A percentile compares a stretch with the other conserved stretches of the same genome.
These are phyloP conservation scores for Gadus chalcogrammus DNA, from an alignment of 2,113 vertebrate genomes.

Conservation along the genomic window DNA sequence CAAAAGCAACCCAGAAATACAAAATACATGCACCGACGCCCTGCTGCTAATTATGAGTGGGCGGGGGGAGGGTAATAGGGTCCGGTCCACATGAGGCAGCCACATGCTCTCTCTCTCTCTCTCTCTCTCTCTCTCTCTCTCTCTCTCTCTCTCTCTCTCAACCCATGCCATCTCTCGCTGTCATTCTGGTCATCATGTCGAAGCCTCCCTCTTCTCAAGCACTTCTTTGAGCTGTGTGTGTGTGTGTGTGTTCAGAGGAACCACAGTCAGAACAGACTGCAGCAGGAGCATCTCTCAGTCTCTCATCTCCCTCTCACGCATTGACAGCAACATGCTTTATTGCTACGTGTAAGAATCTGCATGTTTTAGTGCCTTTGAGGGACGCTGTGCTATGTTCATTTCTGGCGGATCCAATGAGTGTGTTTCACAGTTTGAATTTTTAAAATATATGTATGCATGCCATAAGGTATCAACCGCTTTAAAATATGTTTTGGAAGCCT, in stretches of 20 bases:
- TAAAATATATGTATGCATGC: too few species aligned
- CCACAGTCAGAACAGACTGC: background rate
- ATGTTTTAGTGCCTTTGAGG: slow-evolving; percentile 7
- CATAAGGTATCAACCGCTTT: too few species aligned
- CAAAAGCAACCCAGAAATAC: slow-evolving; percentile 64
- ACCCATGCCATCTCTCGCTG: slow-evolving; percentile 14
- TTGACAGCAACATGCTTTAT: slow-evolving; percentile 23
- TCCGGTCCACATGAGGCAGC: slow-evolving; percentile 26
- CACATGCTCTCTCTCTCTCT: slow-evolving; percentile 33
- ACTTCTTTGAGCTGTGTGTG: background rate
- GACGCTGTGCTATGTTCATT: slow-evolving; percentile 14
- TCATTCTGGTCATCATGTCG: slow-evolving; percentile 30
- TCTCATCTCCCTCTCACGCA: background rate
- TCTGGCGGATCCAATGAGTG: slow-evolving; percentile 13
- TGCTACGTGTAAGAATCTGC: slow-evolving; percentile 7
- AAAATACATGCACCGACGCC: slow-evolving; percentile 45
- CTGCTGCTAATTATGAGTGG: slow-evolving; percentile 60
- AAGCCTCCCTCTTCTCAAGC: background rate
- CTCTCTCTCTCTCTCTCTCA: slow-evolving; percentile 23
- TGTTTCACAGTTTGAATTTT: background rate
- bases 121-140: slow-evolving; percentile 12
- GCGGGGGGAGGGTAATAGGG: slow-evolving; percentile 10
- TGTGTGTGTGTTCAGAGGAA: background rate
- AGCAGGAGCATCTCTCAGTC: too few species aligned
- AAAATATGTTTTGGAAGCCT: too few species aligned